Base-by-base conservation (phyloP, 2,797 vertebrate genomes). In the Bradypodion ventrale region DNA sequence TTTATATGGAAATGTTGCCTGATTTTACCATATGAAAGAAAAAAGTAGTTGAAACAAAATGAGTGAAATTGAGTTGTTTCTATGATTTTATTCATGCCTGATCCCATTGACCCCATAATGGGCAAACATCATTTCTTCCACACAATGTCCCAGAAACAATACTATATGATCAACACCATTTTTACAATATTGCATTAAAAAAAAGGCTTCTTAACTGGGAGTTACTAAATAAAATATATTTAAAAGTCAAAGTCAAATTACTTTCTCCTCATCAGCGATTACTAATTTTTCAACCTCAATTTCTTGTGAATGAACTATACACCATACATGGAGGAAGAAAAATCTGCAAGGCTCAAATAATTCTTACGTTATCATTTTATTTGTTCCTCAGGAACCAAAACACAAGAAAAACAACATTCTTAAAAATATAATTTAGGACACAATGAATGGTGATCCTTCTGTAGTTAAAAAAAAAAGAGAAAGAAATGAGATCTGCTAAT, bases 341-440 rank as follows among this genome's bases (percentile, higher is more conserved):
- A 25, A 77, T 37, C 16, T 37, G 59, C 25, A 77, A 52, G 13
- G 35, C 35, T 12, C 37, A 16, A 42, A 16, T 62, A 59, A 35
- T 40, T n/a, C 62, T 44, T 42, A 62, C 29, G 59, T 27, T 60
- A 52, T 25, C 59, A 23, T 76, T 3, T 12, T 29, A 70, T 19
- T 56, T 27, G 29, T 44, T 59, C 35, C 68, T 46, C 15, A 35
- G 9, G 77, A 44, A 56, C 84, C 40, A 73, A 83, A 82, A 85
- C 75, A 86, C 85, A 13, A 73, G 82, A 56, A 89, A 83, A 89
- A 82, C 85, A 83, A 86, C 2, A 77, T 84, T 70, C 72, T 87
- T 65, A 1, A 0, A 62, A 83, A 78, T 83, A 85, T 85, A 90
- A 91, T 88, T 49, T 7, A 16, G 90, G 87, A 89, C 78, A 88